Percentiles rank a stretch among this genome's conserved stretches.
These are phyloP conservation scores for Lophura swinhoii DNA, from an alignment of 2,797 vertebrate genomes.

Conservation along the genomic window DNA sequence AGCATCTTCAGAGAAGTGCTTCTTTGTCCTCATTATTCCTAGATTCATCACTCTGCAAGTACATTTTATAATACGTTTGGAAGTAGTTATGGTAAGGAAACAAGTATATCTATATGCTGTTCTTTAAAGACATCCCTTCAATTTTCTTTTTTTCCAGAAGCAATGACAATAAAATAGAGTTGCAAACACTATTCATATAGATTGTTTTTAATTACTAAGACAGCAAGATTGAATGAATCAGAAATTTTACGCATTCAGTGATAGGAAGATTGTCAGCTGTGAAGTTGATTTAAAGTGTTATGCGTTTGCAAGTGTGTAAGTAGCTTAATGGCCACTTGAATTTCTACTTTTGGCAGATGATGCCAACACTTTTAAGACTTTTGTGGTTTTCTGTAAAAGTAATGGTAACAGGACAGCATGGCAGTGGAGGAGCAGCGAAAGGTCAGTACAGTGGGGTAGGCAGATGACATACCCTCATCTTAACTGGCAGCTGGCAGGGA, in stretches of 20 bases:
- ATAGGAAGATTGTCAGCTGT: not conserved
- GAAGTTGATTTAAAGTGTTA: not conserved
- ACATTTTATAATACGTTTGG: not conserved
- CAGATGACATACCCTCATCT: not conserved
- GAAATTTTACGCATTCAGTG: not conserved
- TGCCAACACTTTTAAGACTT: not conserved
- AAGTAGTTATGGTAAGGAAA: constrained; percentile 21
- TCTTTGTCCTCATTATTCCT: constrained; percentile 56
- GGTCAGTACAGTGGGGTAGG: not conserved
- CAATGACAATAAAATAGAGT: not conserved
- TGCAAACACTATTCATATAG: not conserved
- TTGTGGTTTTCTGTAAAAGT: not conserved
- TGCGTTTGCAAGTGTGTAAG: not conserved
- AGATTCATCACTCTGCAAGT: constrained; percentile 11
- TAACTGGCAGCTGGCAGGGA: not conserved
- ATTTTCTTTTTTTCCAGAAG: not conserved
- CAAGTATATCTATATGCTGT: not conserved
- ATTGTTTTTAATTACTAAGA: not conserved
- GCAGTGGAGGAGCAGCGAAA: not conserved
- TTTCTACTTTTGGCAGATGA: not conserved
- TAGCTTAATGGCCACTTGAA: not conserved
- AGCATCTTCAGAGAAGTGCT: constrained; percentile 51
- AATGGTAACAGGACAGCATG: not conserved
- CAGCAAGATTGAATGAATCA: not conserved
- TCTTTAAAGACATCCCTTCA: not conserved